Evolutionary conservation across 2,888 invertebrate species (phyloP), one percentile per base, ranked within the genome.

Genomic region (Netelia inedita): DNA sequence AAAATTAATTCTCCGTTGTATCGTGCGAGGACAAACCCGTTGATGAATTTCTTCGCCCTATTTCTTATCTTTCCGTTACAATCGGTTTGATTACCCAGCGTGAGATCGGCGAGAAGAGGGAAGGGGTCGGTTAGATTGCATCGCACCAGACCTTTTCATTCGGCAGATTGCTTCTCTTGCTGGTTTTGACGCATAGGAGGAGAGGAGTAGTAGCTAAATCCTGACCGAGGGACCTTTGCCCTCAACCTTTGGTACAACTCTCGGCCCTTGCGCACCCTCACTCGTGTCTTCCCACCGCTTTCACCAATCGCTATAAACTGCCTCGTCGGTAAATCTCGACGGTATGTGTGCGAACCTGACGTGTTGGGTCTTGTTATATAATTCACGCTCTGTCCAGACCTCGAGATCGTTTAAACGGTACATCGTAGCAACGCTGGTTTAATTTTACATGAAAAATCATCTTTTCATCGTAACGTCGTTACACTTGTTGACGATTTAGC

Each of bases 91-190:
- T 85, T 57, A 69, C 16, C 21, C 43, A n/a, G 14, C 19, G 16
- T 69, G 50, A n/a, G 55, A 21, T 23, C 19, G 28, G 28, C 28
- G 28, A 1, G 28, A 50, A 50, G 35, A 50, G 2, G 28, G 28
- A 19, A 63, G 73, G 63, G 59, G 23, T 3, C 21, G 57, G 80
- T 46, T 46, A 46, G 46, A 46, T 46, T 46, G 66, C 57, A 71
- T 63, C 59, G 61, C 57, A 66, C 43, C 14, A 53, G 81, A 55
- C 63, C 74, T 83, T 86, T 89, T 86, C 85, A 89, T 89, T 89
- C 79, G 65, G 75, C 55, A 86, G 84, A 88, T 88, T 88, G 81
- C 79, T 82, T 28, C 73, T 53, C 50, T 21, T 10, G n/a, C 10
- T 21, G 21, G 65, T 55, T 65, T 63, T 53, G 10, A 23, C 46